Evolutionary conservation across 2,888 invertebrate genomes (phyloP), one percentile per base, ranked within the genome.

Genomic region (Caenorhabditis japonica): DNA sequence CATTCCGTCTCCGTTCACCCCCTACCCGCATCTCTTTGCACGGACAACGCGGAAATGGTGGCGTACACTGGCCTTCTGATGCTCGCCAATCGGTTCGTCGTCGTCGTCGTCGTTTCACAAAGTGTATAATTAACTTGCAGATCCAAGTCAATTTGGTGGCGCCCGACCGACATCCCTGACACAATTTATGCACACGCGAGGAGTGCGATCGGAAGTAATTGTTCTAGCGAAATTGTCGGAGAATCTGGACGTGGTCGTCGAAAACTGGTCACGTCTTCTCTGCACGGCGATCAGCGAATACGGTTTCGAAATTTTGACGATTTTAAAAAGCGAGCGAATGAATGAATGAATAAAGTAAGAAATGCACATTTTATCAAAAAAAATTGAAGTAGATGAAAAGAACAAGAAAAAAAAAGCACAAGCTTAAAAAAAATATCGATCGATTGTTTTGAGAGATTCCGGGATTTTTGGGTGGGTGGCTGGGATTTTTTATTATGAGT

Each of bases 31-130:
- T 91, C 91, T 85, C 91, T 95, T 10, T 99, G 99, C 88, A 95
- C 95, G 0, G 99, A 99, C 88, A 99, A 99, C 91, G 99, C 97
- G 7, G 91, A 95, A 33, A 99, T 99, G 99, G 94, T 99, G 83
- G 97, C 97, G 17, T 97, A 97, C 90, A 89, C 76, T 62, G 88
- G 80, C 12, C n/a, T 76, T 53, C 60, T 80, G 51, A 75, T 76
- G 70, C 23, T 80, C 27, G 49, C 60, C 17, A 53, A 76, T 27
- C 44, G 70, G 81, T 80, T 15, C n/a, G 55, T 55, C n/a, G 13
- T 33, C 21, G 23, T 15, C 13, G 17, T 12, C 12, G 17, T 2
- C 23, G 12, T n/a, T 25, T 34, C 13, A 12, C n/a, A n/a, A n/a
- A n/a, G n/a, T 68, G 53, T 33, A 73, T 76, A 19, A 75, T 73